Evolutionary conservation across 2,888 invertebrate genomes (phyloP), one percentile per base, ranked within the genome.

Genomic region (Lasioglossum morio): DNA sequence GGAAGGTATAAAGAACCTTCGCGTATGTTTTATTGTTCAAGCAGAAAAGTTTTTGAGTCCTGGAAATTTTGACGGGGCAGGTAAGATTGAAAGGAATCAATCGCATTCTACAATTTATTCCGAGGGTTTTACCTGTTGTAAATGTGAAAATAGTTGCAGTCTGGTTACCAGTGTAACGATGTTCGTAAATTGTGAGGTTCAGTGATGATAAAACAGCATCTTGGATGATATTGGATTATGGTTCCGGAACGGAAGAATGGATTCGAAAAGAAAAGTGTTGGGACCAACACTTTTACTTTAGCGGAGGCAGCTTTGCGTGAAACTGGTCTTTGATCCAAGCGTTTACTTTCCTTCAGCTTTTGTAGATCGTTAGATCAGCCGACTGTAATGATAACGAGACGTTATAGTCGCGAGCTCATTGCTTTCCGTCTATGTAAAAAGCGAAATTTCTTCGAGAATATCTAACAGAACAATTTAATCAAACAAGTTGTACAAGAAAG

Each of bases 331-430:
- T 60, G 27, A 60, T 27, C 27, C 1, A 27, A 27, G 60, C 5
- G 14, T 60, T 60, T 16, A 14, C 27, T 60, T 60, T 27, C 27
- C 27, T 27, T 16, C 27, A 12, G 27, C 16, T 16, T 14, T 0
- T 14, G 27, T 16, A 27, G 57, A 60, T 57, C 74, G 53, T 57
- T 57, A 40, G 60, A 60, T 27, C 60, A 60, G 14, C 14, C 10
- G 40, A 34, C 30, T 76, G 63, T 27, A 76, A 43, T 43, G 76
- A 76, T 43, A 76, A 75, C 57, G 74, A 75, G 53, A 57, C 19
- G 2, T 57, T 27, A 27, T 14, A 27, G 37, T 16, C n/a, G 27
- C 74, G 37, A 16, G 74, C 27, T 30, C 37, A 30, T 76, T 63
- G 23, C 60, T 76, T 63, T 43, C 63, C 14, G 63, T 66, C 30